Percentiles rank a stretch among this genome's conserved stretches.
Conservation (phyloP, 2,113 vertebrate genomes). For the Leucosticte australis region DNA sequence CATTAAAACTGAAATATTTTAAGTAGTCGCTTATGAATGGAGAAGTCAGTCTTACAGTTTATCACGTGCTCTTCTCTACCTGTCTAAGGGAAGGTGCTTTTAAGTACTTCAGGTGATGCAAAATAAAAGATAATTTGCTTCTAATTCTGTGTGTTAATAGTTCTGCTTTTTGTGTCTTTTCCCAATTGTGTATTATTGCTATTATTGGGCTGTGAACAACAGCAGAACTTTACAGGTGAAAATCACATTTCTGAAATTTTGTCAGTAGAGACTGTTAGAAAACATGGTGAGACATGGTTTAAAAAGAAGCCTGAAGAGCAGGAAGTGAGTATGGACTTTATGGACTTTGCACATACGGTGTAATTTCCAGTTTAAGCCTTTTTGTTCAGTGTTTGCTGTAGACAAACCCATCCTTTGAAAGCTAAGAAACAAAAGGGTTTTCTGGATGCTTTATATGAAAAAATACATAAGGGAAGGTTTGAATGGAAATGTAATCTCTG, state of each 20-base stretch:
- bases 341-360: not conserved
- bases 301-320: not conserved
- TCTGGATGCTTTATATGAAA: not conserved
- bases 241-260: not conserved
- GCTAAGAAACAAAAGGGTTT: not conserved
- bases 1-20: not conserved
- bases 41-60: not conserved
- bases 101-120: not conserved
- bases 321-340: not conserved
- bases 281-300: not conserved
- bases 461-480: not conserved
- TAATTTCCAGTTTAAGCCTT: not conserved
- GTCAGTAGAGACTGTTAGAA: not conserved
- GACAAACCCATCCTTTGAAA: not conserved
- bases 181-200: not conserved
- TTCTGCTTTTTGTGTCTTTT: not conserved
- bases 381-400: not conserved
- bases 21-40: not conserved
- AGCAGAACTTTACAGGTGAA: not conserved
- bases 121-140: not conserved
- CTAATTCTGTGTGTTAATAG: not conserved
- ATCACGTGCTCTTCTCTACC: not conserved
- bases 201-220: not conserved
- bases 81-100: not conserved
- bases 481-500: not conserved